Evolutionary conservation across 2,888 invertebrate genomes (phyloP).

Genomic region (Erebia aethiops): DNA sequence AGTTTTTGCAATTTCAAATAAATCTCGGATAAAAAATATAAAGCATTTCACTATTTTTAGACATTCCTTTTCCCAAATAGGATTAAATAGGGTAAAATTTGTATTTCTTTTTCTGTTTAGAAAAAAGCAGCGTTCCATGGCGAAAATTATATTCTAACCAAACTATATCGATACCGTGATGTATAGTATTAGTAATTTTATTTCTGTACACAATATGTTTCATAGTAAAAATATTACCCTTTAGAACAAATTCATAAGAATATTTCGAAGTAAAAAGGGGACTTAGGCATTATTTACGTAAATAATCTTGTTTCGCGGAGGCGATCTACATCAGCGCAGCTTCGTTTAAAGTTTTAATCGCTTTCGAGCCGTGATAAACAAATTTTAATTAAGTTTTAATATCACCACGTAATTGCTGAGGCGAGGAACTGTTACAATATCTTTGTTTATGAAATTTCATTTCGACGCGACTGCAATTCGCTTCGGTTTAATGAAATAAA

Average conservation of each 20-base stretch:
- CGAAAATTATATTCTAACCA: no score
- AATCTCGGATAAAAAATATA: no score
- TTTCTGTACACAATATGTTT: no score
- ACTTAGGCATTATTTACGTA: constrained; percentile 69
- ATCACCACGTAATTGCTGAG: constrained; percentile 80
- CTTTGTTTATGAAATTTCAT: constrained; percentile 71
- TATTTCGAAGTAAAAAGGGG: constrained; percentile 19
- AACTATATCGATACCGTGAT: no score
- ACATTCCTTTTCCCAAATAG: no score
- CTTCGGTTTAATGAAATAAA: constrained; percentile 26
- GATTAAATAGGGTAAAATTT: no score
- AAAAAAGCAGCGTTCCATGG: no score
- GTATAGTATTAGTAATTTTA: no score
- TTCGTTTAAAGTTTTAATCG: constrained; percentile 83
- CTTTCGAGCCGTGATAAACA: constrained; percentile 81
- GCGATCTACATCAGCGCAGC: constrained; percentile 73
- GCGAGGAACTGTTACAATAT: constrained; percentile 74
- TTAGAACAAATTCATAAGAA: not conserved
- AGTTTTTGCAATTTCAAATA: no score
- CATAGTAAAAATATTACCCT: no score
- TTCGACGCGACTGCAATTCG: constrained; percentile 47
- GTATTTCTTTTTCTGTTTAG: no score
- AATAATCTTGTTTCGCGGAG: constrained; percentile 77
- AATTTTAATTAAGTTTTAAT: constrained; percentile 83
- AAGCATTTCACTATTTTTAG: no score